Percentiles rank a stretch among this genome's conserved stretches.
These are phyloP conservation scores for rabbit (Oryctolagus cuniculus) DNA, from an alignment of 2,113 vertebrate species.

Conservation along the genomic window mOryCun1.1 NC_091442.1:25148501-25149000, in stretches of 20 bases:
- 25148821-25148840: too few relatives aligned
- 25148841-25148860: background rate
- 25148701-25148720: conserved; percentile 38
- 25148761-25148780: background rate
- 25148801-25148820: background rate
- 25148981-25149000: background rate
- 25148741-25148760: background rate
- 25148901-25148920: background rate
- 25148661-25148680: conserved; percentile 18
- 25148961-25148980: background rate
- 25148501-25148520: background rate
- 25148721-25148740: background rate
- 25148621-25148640: conserved; percentile 66
- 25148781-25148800: background rate
- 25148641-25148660: conserved; percentile 49
- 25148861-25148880: background rate
- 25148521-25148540: conserved; percentile 63
- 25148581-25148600: background rate
- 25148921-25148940: background rate
- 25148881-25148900: background rate
- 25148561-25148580: background rate
- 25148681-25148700: conserved; percentile 73
- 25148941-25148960: background rate
- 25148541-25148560: conserved; percentile 74
- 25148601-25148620: conserved; percentile 82